phyloP scores from a whole-genome alignment of 2,113 vertebrate species.

The Rattus norvegicus region DNA sequence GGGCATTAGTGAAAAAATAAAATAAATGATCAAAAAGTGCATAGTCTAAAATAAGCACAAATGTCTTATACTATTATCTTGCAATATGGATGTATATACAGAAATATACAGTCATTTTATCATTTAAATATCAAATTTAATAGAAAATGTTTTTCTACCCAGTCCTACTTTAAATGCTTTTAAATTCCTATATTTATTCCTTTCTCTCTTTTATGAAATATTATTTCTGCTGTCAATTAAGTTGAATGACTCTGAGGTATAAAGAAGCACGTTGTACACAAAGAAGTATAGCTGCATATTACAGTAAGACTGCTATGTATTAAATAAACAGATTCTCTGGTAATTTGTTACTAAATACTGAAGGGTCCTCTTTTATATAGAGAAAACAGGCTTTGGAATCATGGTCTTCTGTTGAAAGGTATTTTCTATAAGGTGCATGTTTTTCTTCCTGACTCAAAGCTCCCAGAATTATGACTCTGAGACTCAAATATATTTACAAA shows the following conservation, averaged over 20 bases:
- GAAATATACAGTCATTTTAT: background rate
- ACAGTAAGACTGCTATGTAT: background rate
- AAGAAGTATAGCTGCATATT: slow-evolving; percentile 19
- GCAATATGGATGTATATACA: background rate
- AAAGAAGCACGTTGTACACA: background rate
- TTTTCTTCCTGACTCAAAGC: too few species aligned
- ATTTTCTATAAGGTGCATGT: too few species aligned
- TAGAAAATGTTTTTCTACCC: background rate
- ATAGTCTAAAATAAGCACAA: background rate
- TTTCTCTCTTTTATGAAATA: slow-evolving; percentile 13
- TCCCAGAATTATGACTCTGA: too few species aligned
- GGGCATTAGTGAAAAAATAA: background rate
- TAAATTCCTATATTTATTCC: background rate
- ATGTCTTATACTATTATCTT: background rate
- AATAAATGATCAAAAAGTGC: background rate
- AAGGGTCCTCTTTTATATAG: background rate
- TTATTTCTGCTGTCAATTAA: background rate
- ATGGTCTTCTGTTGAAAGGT: background rate
- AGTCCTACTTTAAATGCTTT: background rate
- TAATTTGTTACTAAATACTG: background rate
- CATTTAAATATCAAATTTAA: background rate
- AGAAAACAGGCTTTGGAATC: background rate
- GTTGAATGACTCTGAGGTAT: background rate
- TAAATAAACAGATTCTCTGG: background rate
- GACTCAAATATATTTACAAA: too few species aligned